A percentile compares a stretch with the other conserved stretches of the same genome.
Conservation (phyloP, 2,797 vertebrate species). For the Mastacembelus armatus region DNA sequence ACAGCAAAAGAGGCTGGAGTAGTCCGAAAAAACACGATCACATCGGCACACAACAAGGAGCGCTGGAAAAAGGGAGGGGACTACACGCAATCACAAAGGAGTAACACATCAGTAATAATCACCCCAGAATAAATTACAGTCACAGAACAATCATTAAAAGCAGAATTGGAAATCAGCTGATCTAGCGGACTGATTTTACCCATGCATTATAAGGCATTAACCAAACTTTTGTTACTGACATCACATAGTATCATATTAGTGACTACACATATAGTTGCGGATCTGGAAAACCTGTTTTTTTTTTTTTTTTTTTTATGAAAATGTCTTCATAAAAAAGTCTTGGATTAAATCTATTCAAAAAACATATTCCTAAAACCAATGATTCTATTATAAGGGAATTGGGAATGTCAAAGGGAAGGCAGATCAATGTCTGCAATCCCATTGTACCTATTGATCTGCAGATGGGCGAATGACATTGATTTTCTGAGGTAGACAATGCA, state of each 20-base stretch:
- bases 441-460: slow-evolving; percentile 87
- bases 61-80: slow-evolving; percentile 26
- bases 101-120: slow-evolving; percentile 75
- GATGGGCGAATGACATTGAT: slow-evolving; percentile 83
- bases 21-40: slow-evolving; percentile 65
- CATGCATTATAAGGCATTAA: slow-evolving; percentile 87
- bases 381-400: slow-evolving; percentile 70
- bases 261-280: slow-evolving; percentile 81
- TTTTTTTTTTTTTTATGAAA: not conserved
- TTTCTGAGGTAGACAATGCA: slow-evolving; percentile 90
- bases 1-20: slow-evolving; percentile 65
- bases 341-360: slow-evolving; percentile 53
- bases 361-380: slow-evolving; percentile 63
- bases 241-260: slow-evolving; percentile 78
- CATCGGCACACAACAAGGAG: slow-evolving; percentile 63
- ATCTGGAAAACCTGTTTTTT: slow-evolving; percentile 63
- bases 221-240: slow-evolving; percentile 83
- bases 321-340: slow-evolving; percentile 48
- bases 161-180: slow-evolving; percentile 73
- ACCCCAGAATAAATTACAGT: slow-evolving; percentile 85
- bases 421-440: slow-evolving; percentile 80
- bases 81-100: slow-evolving; percentile 54
- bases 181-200: slow-evolving; percentile 75
- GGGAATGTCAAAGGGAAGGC: slow-evolving; percentile 70
- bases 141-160: slow-evolving; percentile 83